Evolutionary conservation across 2,797 vertebrate species (phyloP).

Genomic region (Microtus agrestis): DNA sequence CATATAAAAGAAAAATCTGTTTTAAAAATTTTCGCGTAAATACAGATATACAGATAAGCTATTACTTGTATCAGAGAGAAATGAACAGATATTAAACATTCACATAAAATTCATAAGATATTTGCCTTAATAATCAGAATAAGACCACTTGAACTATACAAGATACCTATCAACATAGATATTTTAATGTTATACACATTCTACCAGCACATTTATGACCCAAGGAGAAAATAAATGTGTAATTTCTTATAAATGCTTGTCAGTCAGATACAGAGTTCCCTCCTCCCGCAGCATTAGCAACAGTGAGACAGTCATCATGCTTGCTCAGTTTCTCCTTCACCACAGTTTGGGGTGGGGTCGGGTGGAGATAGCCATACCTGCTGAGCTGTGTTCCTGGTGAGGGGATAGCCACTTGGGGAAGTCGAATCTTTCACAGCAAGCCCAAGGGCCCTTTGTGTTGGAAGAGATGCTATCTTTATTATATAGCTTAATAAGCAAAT

Average conservation of each 20-base stretch:
- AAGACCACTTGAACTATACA: background rate
- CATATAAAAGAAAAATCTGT: slow-evolving; percentile 72
- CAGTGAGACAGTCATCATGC: background rate
- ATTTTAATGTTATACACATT: slow-evolving; percentile 39
- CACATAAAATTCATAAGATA: slow-evolving; percentile 59
- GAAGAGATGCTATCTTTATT: slow-evolving; percentile 18
- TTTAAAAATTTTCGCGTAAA: slow-evolving; percentile 58
- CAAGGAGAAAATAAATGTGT: background rate
- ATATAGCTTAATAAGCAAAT: background rate
- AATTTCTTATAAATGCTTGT: slow-evolving; percentile 42
- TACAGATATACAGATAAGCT: slow-evolving; percentile 33
- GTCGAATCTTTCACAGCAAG: background rate
- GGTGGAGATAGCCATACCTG: background rate
- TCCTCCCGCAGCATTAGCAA: background rate
- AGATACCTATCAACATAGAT: slow-evolving; percentile 10
- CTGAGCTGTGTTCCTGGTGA: background rate
- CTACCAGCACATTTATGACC: slow-evolving; percentile 11
- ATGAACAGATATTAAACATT: slow-evolving; percentile 12
- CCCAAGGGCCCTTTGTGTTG: slow-evolving; percentile 24
- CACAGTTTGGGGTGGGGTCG: too few species aligned
- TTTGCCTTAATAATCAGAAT: slow-evolving; percentile 51
- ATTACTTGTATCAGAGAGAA: slow-evolving; percentile 56
- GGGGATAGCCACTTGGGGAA: background rate
- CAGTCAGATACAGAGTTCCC: background rate
- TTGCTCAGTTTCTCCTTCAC: slow-evolving; percentile 19